Evolutionary conservation across 2,888 invertebrate genomes (phyloP), one percentile per base, ranked within the genome.

Genomic region (Polietes domitor): DNA sequence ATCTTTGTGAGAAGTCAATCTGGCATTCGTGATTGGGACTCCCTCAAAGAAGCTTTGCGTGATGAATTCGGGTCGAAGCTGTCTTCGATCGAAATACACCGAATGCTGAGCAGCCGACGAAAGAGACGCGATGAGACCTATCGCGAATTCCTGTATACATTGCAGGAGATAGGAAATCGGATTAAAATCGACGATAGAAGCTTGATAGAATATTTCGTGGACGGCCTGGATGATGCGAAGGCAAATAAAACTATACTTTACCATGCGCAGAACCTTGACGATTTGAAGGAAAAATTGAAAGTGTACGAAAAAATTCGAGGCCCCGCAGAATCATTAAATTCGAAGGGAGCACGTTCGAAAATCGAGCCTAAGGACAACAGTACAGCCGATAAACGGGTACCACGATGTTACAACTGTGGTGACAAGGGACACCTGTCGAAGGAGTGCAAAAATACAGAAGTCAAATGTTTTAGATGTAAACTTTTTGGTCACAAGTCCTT

Each of bases 1-100:
- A 70, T 86, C 5, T 85, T 82, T 74, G 68, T 80, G 5, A 47
- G 85, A 4, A 71, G 81, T 63, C 85, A 82, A 28, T 7, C 72
- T 10, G 55, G 58, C 0, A 53, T 73, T 17, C 12, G 37, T 1
- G 47, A 77, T 12, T 82, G 82, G 85, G 7, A 10, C 12, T 81
- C 74, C n/a, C 70, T 65, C 4, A 80, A 65, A 72, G 50, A 28
- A 41, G 68, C 73, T 43, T 80, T 80, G 17, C 21, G 55, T 0
- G 9, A 32, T 19, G 85, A 85, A 28, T 82, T 80, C 47, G 79
- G 79, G 0, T 21, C 32, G 3, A 55, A 68, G 21, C 5, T 71
- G 12, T 79, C 83, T 5, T 75, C 85, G 1, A 68, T 75, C 0
- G 81, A 86, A 26, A 58, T 83, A 2, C 83, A 86, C 68, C 55